Base-by-base conservation (phyloP, 2,113 vertebrate genomes). In the Nestor notabilis region DNA sequence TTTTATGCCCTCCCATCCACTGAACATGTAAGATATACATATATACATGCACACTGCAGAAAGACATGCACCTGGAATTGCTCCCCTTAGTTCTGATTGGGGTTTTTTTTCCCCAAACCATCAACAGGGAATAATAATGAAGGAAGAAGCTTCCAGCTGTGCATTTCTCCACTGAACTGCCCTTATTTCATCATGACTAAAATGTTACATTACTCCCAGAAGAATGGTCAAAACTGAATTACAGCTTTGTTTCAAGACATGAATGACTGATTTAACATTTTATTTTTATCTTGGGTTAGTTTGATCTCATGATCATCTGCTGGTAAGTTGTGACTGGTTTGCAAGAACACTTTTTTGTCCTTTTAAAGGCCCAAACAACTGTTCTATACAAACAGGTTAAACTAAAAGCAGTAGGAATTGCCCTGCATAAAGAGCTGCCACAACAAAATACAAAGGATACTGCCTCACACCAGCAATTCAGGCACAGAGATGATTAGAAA, bases 1-100 rank as follows among this genome's bases (percentile, higher is more conserved):
- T 88, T 71, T 74, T 37, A 78, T 58, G 78, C 92, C 93, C 92
- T 94, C 90, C 86, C 89, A 78, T 90, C 78, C 92, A 78, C 2
- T 69, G 69, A 75, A 81, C 41, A 68, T 27, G 20, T 77, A 64
- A 63, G 35, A 71, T 47, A 89, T 1, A 82, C 35, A 84, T 5
- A 89, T 24, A 87, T 23, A 96, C 43, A 91, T 4, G 1, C 56
- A 89, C 56, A 44, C 47, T 63, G 27, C 35, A 78, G 52, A 50
- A 77, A 80, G 70, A 68, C 78, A 85, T 17, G 24, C 55, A 93
- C 19, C 70, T 47, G 66, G 70, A 79, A 69, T 39, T 82, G 33
- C 60, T 74, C 44, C 76, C 53, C 28, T 72, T 31, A n/a, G 5
- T 47, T 85, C 28, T 28, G 39, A 11, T 9, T 24, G 56, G 56